A percentile compares a stretch with the other conserved stretches of the same genome.
These are phyloP conservation scores for Brevimyrus niger DNA, from an alignment of 2,113 vertebrate species.

Conservation along the genomic window DNA sequence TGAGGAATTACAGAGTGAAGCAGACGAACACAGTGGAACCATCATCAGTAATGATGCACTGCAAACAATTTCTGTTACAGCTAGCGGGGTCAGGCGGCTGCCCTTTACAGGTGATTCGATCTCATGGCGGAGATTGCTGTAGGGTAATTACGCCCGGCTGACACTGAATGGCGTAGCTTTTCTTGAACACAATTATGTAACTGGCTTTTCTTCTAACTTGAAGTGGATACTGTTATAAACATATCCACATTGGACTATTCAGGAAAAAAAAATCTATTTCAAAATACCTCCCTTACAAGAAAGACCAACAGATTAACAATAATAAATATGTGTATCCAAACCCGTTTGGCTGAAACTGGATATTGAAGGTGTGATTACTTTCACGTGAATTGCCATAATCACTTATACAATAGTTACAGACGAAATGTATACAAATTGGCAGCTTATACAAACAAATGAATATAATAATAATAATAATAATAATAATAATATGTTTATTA, in stretches of 20 bases:
- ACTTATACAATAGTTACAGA: neutral
- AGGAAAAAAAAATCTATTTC: neutral
- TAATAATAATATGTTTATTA: neutral
- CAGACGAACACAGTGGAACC: slow-evolving; percentile 3
- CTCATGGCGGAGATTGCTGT: slow-evolving; percentile 21
- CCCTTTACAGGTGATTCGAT: slow-evolving; percentile 22
- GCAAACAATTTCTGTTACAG: neutral
- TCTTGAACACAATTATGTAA: slow-evolving; percentile 30
- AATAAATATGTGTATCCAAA: neutral
- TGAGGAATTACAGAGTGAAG: neutral
- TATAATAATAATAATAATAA: neutral
- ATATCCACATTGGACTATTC: slow-evolving; percentile 5
- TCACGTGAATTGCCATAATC: neutral
- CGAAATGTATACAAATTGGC: neutral
- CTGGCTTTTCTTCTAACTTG: neutral
- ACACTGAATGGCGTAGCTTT: slow-evolving; percentile 13
- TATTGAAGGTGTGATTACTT: neutral
- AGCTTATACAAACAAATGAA: neutral
- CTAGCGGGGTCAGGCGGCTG: slow-evolving; percentile 14
- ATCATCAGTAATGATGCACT: slow-evolving; percentile 9
- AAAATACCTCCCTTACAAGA: neutral
- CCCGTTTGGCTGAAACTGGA: neutral
- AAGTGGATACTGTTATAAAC: slow-evolving; percentile 3
- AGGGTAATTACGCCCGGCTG: slow-evolving; percentile 26
- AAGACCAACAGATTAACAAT: neutral